Base-by-base conservation (phyloP, 2,888 invertebrate species). In the Pseudolycoriella hygida region DNA sequence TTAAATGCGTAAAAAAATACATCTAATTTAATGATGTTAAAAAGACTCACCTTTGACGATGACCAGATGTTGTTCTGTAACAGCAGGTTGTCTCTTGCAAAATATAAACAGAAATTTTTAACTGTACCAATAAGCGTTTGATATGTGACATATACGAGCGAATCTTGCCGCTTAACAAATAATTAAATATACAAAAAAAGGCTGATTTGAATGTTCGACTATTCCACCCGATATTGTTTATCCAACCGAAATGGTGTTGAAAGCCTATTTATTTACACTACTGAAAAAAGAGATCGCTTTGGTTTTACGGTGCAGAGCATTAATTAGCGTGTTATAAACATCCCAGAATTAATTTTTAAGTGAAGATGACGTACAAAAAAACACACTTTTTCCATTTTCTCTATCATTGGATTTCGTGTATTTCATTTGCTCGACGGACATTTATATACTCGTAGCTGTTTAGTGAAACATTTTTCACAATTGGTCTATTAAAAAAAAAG, bases 311-410 rank as follows among this genome's bases (percentile, higher is more conserved):
- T 34, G 34, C 34, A 34, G 15, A 34, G 34, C 34, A 14, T 34
- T 34, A 34, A 34, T 34, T 34, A 34, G 12, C 34, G 34, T 34
- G 34, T 34, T 34, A 34, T 34, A 34, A 34, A 34, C 34, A 34
- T 34, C 34, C 34, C 34, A 34, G 15, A 34, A 34, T 34, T 34
- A 14, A 34, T 34, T 34, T 34, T 14, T 34, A 34, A 34, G 34
- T 34, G 34, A 34, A 14, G 34, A 34, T 34, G 34, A 34, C 34
- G 34, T 34, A 12, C n/a, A 34, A 14, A 34, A 34, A 25, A 25
- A 25, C 25, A 25, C 25, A 25, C 25, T 25, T 25, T n/a, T 25
- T 25, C 25, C 25, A 25, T 25, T 25, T 25, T 25, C 25, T 25
- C 25, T 25, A 25, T 25, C 25, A 25, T 25, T 25, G 25, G 25